A percentile compares a stretch with the other conserved stretches of the same genome.
Conservation (phyloP, 2,113 vertebrate genomes). For the Clinocottus analis region DNA sequence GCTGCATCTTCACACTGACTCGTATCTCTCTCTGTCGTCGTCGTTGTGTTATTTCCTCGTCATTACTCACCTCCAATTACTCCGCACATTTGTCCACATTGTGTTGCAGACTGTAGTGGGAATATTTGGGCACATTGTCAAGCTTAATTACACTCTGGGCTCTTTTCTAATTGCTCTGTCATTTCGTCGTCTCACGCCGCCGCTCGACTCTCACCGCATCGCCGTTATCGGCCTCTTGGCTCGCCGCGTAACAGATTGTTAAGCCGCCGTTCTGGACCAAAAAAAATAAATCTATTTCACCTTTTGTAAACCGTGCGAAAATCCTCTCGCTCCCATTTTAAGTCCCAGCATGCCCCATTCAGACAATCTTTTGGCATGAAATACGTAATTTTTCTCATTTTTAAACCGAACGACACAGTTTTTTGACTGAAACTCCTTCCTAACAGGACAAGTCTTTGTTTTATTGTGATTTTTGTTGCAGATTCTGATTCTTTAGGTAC, state of each 20-base stretch:
- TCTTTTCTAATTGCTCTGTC: constrained; percentile 56
- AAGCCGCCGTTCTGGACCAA: background rate
- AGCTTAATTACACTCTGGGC: constrained; percentile 55
- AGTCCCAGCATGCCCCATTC: too few species aligned
- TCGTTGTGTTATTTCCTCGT: constrained; percentile 41
- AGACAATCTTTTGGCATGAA: too few species aligned
- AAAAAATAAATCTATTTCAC: too few species aligned
- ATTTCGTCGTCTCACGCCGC: constrained; percentile 27
- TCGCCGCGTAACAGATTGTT: background rate
- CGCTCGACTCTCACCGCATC: constrained; percentile 14
- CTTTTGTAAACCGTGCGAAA: too few species aligned
- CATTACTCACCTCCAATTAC: background rate
- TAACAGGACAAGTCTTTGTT: too few species aligned
- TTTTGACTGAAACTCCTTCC: too few species aligned
- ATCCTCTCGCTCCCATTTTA: too few species aligned
- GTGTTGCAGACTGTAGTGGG: constrained; percentile 21
- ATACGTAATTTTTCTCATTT: too few species aligned
- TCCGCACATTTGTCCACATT: constrained; percentile 32
- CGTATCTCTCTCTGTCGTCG: constrained; percentile 3
- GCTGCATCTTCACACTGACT: constrained; percentile 7
- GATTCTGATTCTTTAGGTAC: too few species aligned
- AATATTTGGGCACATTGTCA: constrained; percentile 41
- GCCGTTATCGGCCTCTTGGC: constrained; percentile 4
- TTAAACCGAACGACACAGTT: too few species aligned
- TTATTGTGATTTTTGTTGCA: too few species aligned